Evolutionary conservation across 2,888 invertebrate genomes (phyloP).

Genomic region (Temnothorax ravouxi): DNA sequence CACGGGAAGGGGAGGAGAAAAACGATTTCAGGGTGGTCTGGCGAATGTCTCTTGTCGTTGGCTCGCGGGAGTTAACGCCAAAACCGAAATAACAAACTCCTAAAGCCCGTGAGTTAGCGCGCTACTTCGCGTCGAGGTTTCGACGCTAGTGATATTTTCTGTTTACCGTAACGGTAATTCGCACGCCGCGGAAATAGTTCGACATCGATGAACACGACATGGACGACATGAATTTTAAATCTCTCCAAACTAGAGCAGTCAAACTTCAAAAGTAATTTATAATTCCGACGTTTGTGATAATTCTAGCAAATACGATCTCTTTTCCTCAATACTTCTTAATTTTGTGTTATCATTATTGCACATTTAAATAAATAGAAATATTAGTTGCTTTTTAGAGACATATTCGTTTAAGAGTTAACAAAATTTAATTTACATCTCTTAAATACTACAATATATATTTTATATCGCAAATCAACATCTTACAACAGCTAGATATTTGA

Average conservation of each 20-base stretch:
- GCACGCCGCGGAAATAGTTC: slow-evolving; percentile 55
- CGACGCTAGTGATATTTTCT: slow-evolving; percentile 72
- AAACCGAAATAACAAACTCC: slow-evolving; percentile 81
- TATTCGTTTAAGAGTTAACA: background rate
- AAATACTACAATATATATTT: slow-evolving; percentile 1
- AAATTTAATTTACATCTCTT: background rate
- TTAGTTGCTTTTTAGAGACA: background rate
- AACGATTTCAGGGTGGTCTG: slow-evolving; percentile 82
- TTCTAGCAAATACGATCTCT: background rate
- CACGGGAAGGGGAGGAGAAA: slow-evolving; percentile 43
- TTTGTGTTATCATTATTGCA: background rate
- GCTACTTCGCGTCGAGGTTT: slow-evolving; percentile 66
- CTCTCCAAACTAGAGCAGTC: background rate
- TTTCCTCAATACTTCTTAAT: background rate
- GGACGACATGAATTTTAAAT: slow-evolving; percentile 7
- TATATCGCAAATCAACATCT: background rate
- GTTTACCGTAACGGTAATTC: slow-evolving; percentile 67
- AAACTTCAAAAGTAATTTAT: slow-evolving; percentile 8
- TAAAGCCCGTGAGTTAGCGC: slow-evolving; percentile 74
- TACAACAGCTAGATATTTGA: background rate
- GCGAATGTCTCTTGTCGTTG: slow-evolving; percentile 84
- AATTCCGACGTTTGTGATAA: background rate
- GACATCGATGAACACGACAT: slow-evolving; percentile 43
- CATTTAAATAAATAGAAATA: slow-evolving; percentile 4
- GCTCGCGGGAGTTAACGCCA: slow-evolving; percentile 78